Conservation (phyloP, 2,113 vertebrate genomes). For the Platichthys stellatus region DNA sequence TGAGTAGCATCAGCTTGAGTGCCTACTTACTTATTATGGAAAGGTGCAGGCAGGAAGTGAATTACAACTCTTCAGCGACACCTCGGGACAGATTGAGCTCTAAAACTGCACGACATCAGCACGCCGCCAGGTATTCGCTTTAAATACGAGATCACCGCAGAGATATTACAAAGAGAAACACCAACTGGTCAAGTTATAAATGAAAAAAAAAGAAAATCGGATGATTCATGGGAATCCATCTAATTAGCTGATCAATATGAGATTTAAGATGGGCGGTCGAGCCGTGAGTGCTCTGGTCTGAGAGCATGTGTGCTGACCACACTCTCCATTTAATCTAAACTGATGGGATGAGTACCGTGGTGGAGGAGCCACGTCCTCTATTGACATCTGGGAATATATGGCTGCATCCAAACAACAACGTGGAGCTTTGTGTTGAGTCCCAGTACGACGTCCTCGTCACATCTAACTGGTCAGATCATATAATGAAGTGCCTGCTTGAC, state of each 20-base stretch:
- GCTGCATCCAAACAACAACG: conserved; percentile 40
- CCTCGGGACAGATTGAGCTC: conserved; percentile 18
- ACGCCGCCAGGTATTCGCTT: conserved; percentile 35
- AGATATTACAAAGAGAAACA: conserved; percentile 4
- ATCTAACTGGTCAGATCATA: too few species aligned
- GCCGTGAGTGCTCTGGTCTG: conserved; percentile 28
- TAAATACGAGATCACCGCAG: conserved; percentile 42
- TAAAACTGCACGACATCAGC: conserved; percentile 57
- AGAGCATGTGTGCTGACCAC: conserved; percentile 52
- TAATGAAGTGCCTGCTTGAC: too few species aligned
- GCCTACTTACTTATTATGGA: conserved; percentile 67
- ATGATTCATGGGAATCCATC: conserved; percentile 62
- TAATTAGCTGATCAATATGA: conserved; percentile 68
- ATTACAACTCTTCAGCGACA: conserved; percentile 63
- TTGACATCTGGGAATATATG: conserved; percentile 50
- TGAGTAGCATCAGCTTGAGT: conserved; percentile 64
- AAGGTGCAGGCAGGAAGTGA: conserved; percentile 64
- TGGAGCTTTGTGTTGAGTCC: background rate
- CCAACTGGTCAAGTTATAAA: conserved; percentile 16
- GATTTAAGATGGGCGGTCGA: conserved; percentile 45
- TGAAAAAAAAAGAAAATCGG: conserved; percentile 29
- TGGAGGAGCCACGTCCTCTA: conserved; percentile 36
- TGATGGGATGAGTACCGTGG: conserved; percentile 50
- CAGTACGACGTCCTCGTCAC: background rate
- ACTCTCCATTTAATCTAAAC: conserved; percentile 62